Percentiles rank a stretch among this genome's conserved stretches.
These are phyloP conservation scores for Drosophila jambulina DNA, from an alignment of 1,140 invertebrate species.

Conservation along the genomic window DNA sequence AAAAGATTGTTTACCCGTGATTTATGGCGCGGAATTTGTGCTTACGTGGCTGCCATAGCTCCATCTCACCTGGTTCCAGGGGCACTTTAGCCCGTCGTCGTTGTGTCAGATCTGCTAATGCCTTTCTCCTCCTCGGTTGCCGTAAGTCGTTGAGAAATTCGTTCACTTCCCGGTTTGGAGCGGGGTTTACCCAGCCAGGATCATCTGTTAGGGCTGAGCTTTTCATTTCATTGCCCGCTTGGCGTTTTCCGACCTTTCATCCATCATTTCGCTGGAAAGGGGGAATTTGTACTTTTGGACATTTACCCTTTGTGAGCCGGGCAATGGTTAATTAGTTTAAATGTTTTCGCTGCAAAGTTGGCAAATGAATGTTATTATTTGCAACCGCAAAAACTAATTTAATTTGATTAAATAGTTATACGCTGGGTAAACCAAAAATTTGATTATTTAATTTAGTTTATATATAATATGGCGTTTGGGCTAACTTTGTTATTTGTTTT, in stretches of 20 bases:
- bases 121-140: constrained; percentile 7
- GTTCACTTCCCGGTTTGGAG: constrained; percentile 15
- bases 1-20: constrained; percentile 72
- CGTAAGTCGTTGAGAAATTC: constrained; percentile 32
- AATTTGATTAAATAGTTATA: constrained; percentile 2
- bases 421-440: neutral
- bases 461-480: neutral
- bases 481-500: neutral
- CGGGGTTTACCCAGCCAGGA: neutral
- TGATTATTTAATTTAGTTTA: constrained; percentile 6
- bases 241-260: constrained; percentile 14
- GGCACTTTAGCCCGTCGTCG: constrained; percentile 43
- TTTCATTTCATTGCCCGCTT: constrained; percentile 28
- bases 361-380: constrained; percentile 5
- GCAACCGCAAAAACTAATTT: constrained; percentile 4
- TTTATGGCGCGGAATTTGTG: constrained; percentile 79
- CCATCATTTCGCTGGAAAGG: constrained; percentile 9
- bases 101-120: constrained; percentile 44
- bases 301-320: neutral
- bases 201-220: constrained; percentile 39
- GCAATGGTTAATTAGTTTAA: constrained; percentile 6
- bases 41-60: constrained; percentile 56
- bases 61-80: constrained; percentile 38
- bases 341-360: neutral
- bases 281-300: constrained; percentile 9